These are phyloP conservation scores for Notocelia uddmanniana DNA, from an alignment of 2,888 invertebrate species.

Conservation along the genomic window DNA sequence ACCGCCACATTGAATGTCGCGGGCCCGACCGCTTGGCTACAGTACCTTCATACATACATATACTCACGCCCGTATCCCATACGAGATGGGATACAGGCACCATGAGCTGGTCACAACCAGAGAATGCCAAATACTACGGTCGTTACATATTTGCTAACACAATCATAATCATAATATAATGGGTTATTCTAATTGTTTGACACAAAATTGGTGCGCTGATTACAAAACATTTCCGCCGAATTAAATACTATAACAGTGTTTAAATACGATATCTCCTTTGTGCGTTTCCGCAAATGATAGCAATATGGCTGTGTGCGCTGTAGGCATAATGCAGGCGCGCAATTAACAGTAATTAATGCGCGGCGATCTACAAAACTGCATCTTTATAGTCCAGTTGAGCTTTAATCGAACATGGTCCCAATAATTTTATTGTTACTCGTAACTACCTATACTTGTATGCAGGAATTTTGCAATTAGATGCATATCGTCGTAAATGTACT, in stretches of 20 bases:
- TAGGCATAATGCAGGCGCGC: conserved; percentile 13
- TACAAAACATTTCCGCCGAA: neutral
- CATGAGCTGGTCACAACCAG: too few relatives aligned
- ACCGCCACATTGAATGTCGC: too few relatives aligned
- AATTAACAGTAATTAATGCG: conserved; percentile 17
- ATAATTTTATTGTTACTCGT: neutral
- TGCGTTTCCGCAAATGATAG: neutral
- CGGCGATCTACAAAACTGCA: conserved; percentile 31
- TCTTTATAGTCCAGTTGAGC: conserved; percentile 24
- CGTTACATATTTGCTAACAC: too few relatives aligned
- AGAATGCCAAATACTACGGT: too few relatives aligned
- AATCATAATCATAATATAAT: too few relatives aligned
- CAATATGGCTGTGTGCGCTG: conserved; percentile 3
- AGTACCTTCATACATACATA: too few relatives aligned
- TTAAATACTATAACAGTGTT: neutral
- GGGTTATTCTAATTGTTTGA: neutral
- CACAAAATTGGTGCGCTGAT: neutral
- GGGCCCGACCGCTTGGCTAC: too few relatives aligned
- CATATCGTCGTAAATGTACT: too few relatives aligned
- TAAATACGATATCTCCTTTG: conserved; percentile 5
- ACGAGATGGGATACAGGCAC: too few relatives aligned
- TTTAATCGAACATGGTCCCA: neutral
- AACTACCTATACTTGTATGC: too few relatives aligned
- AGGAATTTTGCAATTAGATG: too few relatives aligned
- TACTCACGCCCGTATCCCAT: too few relatives aligned